Conservation (phyloP, 1,140 invertebrate genomes). For the Dolichoris vasculosae region DNA sequence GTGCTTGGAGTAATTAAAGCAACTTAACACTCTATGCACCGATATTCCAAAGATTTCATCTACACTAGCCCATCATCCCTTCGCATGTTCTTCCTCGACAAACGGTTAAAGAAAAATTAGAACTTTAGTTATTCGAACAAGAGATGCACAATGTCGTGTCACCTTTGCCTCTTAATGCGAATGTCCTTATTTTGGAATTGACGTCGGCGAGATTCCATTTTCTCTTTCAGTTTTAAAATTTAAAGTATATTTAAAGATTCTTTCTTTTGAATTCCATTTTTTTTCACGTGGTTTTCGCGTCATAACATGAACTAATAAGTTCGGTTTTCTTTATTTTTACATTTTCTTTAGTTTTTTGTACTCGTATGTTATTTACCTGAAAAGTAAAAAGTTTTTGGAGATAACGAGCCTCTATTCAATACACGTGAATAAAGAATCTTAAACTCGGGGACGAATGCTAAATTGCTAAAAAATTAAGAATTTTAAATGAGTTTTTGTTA, state of each 20-base stretch:
- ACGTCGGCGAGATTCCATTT: neutral
- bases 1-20: constrained; percentile 64
- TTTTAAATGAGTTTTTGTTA: neutral
- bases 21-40: constrained; percentile 53
- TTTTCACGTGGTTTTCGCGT: neutral
- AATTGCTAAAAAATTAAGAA: neutral
- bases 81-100: neutral
- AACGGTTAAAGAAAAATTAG: constrained; percentile 20
- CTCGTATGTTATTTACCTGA: neutral
- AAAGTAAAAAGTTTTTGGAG: neutral
- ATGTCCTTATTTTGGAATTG: neutral
- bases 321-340: neutral
- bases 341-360: neutral
- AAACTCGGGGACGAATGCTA: neutral
- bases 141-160: constrained; percentile 12
- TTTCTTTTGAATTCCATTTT: neutral
- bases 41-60: constrained; percentile 58
- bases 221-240: neutral
- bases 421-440: no score
- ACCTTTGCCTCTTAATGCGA: constrained; percentile 45
- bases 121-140: constrained; percentile 1
- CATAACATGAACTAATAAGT: no score
- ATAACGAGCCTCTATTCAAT: neutral
- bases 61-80: neutral
- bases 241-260: neutral